Base-by-base conservation (phyloP, 2,113 vertebrate genomes). In the Psilopogon haemacephalus region DNA sequence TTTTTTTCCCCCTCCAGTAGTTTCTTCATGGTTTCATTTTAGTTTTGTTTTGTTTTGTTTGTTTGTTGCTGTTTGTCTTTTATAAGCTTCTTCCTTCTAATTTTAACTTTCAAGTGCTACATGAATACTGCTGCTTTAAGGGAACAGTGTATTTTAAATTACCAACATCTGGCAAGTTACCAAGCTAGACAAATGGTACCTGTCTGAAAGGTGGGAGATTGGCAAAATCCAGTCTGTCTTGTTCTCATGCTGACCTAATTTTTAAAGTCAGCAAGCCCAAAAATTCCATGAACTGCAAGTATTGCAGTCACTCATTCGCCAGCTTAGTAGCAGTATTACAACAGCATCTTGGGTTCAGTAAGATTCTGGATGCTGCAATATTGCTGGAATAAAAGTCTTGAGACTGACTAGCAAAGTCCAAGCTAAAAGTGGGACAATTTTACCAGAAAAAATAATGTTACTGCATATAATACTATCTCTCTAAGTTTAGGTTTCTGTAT, bases 241-340 rank as follows among this genome's bases (percentile, higher is more conserved):
- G 44, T 94, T 86, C 67, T 75, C 59, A 73, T 28, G 74, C 24
- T 94, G 87, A 93, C 71, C 84, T 95, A 44, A 76, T 73, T 93
- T 44, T 96, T 73, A 72, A 24, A 70, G 44, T 79, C 50, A 65
- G 13, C 27, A 55, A 73, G 50, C 54, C 62, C 50, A 65, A 69
- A 90, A 72, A 67, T 58, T 91, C 72, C 62, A 68, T 42, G 26
- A 84, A 44, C 54, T 76, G 26, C 38, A 75, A 90, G 14, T 27
- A 92, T 9, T 69, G 54, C 58, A 48, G 26, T 42, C 54, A 68
- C 46, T 86, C 42, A 75, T 73, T 67, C 63, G 73, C 30, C 76
- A 89, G 52, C 78, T 84, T 78, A 89, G 63, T 3, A 70, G 68
- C 28, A 79, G 35, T 33, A 79, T 24, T 59, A 77, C 63, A 33